These are phyloP conservation scores for Apotomis betuletana DNA, from an alignment of 2,888 invertebrate species.

Conservation along the genomic window DNA sequence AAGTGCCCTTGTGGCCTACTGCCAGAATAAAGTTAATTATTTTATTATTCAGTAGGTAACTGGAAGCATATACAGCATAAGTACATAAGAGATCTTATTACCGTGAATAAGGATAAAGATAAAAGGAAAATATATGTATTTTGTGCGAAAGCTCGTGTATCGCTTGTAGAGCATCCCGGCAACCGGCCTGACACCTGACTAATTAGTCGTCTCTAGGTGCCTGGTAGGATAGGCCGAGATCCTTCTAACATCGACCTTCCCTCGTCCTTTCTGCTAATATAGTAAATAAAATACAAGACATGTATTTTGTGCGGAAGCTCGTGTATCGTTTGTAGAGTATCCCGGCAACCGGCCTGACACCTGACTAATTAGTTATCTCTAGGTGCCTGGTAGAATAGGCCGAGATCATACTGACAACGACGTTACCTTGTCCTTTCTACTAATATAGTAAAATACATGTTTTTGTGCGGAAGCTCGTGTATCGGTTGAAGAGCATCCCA, in stretches of 20 bases:
- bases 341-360: constrained; percentile 36
- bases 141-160: constrained; percentile 22
- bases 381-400: neutral
- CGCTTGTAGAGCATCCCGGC: constrained; percentile 23
- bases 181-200: constrained; percentile 39
- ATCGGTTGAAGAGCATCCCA: constrained; percentile 22
- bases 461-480: constrained; percentile 17
- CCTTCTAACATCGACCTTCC: too few relatives aligned
- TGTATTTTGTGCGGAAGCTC: too few relatives aligned
- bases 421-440: too few relatives aligned
- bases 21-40: too few relatives aligned
- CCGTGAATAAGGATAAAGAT: constrained; percentile 33
- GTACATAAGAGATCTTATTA: constrained; percentile 27
- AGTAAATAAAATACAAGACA: too few relatives aligned
- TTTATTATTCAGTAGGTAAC: neutral
- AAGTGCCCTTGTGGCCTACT: too few relatives aligned
- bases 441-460: too few relatives aligned
- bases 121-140: constrained; percentile 36
- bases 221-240: neutral
- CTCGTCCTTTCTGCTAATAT: too few relatives aligned
- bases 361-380: constrained; percentile 39
- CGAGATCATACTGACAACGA: too few relatives aligned
- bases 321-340: constrained; percentile 3
- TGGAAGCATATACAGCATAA: constrained; percentile 10
- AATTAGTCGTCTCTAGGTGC: constrained; percentile 35